phyloP scores from a whole-genome alignment of 2,888 invertebrate genomes.

The Perithous albicinctus region DNA sequence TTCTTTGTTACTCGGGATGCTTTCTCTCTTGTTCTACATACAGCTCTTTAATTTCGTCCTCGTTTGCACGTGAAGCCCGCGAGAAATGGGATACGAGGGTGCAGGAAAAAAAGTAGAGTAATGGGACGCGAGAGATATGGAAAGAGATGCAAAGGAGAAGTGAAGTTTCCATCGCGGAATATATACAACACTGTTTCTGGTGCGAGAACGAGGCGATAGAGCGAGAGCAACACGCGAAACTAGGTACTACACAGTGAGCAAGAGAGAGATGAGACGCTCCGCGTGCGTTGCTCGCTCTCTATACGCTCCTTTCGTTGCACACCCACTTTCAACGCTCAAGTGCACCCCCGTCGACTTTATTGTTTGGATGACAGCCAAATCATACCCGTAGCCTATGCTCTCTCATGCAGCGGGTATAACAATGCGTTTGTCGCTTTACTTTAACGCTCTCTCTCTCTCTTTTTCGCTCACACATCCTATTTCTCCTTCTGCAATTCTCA shows the following conservation, averaged over 20 bases:
- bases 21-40: conserved; percentile 34
- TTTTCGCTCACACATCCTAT: conserved; percentile 1
- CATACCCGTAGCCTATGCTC: conserved; percentile 24
- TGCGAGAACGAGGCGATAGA: conserved; percentile 37
- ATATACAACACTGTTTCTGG: conserved; percentile 16
- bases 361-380: conserved; percentile 70
- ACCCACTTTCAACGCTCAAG: conserved; percentile 61
- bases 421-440: conserved; percentile 35
- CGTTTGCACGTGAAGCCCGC: conserved; percentile 9
- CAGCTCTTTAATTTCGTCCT: conserved; percentile 20
- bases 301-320: conserved; percentile 27
- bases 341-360: conserved; percentile 64
- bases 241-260: background rate
- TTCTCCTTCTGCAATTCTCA: conserved; percentile 39
- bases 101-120: conserved; percentile 25
- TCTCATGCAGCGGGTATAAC: conserved; percentile 26
- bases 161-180: conserved; percentile 28
- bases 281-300: background rate
- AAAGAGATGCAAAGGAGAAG: conserved; percentile 1
- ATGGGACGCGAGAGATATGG: conserved; percentile 20
- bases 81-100: background rate
- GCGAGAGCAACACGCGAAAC: background rate
- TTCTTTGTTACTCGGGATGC: conserved; percentile 5
- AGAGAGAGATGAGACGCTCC: conserved; percentile 1
- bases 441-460: conserved; percentile 1